Conservation (phyloP, 2,797 vertebrate species). For the Acanthis flammea region DNA sequence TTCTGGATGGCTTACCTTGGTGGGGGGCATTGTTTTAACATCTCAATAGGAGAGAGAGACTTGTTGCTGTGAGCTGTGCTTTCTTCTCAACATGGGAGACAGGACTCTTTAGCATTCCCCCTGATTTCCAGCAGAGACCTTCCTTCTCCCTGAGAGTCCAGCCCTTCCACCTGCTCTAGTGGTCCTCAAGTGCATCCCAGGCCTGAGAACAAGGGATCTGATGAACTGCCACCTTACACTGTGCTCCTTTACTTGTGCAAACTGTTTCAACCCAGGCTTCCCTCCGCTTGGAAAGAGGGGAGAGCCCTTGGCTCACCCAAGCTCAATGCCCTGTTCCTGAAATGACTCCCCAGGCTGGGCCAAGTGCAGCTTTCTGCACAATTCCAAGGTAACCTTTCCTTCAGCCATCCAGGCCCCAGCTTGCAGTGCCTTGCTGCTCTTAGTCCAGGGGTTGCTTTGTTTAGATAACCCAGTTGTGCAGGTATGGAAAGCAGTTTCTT, state of each 20-base stretch:
- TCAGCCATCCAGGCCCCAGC: neutral
- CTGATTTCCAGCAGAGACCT: neutral
- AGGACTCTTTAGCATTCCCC: neutral
- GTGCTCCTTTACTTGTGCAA: neutral
- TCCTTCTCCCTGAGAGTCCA: neutral
- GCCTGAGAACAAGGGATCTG: neutral
- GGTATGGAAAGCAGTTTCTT: neutral
- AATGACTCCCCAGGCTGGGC: neutral
- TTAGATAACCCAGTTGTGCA: neutral
- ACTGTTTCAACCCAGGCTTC: neutral
- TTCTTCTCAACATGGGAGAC: neutral
- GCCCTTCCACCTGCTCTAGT: neutral
- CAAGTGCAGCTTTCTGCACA: neutral
- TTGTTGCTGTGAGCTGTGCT: neutral
- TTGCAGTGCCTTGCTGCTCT: neutral
- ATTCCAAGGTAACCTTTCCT: neutral
- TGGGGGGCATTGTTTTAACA: neutral
- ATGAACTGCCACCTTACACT: neutral
- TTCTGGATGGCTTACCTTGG: neutral
- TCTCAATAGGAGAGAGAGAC: neutral
- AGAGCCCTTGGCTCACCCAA: neutral
- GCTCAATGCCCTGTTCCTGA: neutral
- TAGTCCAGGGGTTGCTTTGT: neutral
- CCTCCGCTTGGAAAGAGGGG: neutral
- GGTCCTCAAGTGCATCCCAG: neutral